Evolutionary conservation across 2,113 vertebrate species (phyloP), one percentile per base, ranked within the genome.

Genomic region (Zootoca vivipara): DNA sequence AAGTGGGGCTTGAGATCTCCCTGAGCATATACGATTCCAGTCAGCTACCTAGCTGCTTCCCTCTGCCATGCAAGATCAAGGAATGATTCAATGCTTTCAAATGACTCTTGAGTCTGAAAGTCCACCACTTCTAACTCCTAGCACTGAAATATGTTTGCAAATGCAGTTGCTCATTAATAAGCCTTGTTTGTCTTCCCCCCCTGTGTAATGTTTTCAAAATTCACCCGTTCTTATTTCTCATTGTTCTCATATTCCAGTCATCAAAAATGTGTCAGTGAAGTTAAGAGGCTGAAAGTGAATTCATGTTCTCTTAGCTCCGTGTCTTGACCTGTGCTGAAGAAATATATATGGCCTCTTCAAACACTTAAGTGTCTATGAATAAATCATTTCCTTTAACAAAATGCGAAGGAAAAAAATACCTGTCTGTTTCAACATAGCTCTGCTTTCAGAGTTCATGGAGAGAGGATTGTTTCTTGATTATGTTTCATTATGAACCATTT

Each of bases 61-160:
- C 72, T 83, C 88, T 42, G 15, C 78, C 62, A 0, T 0, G n/a
- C 72, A 85, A 89, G 13, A 18, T 79, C 35, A 77, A 87, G 85
- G 85, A 91, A 93, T 89, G 80, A 91, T 93, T 94, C 85, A 89
- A 20, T 62, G 40, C 10, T 83, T 88, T 93, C 90, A 73, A 65
- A 87, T 89, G 85, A 82, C 35, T 93, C 85, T 52, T 83, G 74
- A 80, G 89, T 56, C 20, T 77, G 67, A 58, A 64, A 24, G 42
- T 56, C 78, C 16, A 79, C 42, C 33, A 4, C 42, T 88, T 91
- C 78, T 89, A 91, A 91, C 86, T 65, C 78, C 3, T 85, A 4
- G 8, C 56, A 42, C 75, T 6, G 24, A 46, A 93, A 75, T 6
- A 42, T 5, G 42, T 35, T 87, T 82, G 91, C n/a, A 82, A 92